These are phyloP conservation scores for Eidolon dupreanum DNA, from an alignment of 2,797 vertebrate species.

Conservation along the genomic window DNA sequence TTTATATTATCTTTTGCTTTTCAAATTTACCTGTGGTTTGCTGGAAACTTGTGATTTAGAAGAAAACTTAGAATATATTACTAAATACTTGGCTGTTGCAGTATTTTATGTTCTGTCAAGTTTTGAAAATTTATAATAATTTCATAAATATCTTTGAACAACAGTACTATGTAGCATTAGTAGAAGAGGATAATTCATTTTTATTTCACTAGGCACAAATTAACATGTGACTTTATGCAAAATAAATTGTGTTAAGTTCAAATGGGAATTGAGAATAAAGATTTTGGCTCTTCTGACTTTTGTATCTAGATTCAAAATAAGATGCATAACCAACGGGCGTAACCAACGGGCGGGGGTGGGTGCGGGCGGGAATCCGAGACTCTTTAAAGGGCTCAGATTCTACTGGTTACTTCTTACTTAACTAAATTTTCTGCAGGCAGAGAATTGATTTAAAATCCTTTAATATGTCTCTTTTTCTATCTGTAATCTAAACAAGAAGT, in stretches of 20 bases:
- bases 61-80: constrained; percentile 50
- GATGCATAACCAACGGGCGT: background rate
- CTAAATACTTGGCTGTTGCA: background rate
- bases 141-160: constrained; percentile 65
- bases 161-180: constrained; percentile 28
- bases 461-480: background rate
- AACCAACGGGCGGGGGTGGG: background rate
- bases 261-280: background rate
- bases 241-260: constrained; percentile 2
- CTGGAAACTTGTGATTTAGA: constrained; percentile 64
- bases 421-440: background rate
- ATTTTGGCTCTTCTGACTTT: constrained; percentile 45
- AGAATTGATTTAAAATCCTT: constrained; percentile 10
- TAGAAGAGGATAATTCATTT: constrained; percentile 39
- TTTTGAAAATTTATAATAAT: constrained; percentile 68
- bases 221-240: background rate
- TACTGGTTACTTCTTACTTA: background rate
- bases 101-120: constrained; percentile 26
- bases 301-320: constrained; percentile 29
- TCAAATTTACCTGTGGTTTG: constrained; percentile 67
- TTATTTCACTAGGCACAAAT: background rate
- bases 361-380: background rate
- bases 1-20: constrained; percentile 38
- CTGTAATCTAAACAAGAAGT: background rate
- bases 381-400: background rate